Conservation (phyloP, 2,113 vertebrate genomes). For the Phoxinus phoxinus region DNA sequence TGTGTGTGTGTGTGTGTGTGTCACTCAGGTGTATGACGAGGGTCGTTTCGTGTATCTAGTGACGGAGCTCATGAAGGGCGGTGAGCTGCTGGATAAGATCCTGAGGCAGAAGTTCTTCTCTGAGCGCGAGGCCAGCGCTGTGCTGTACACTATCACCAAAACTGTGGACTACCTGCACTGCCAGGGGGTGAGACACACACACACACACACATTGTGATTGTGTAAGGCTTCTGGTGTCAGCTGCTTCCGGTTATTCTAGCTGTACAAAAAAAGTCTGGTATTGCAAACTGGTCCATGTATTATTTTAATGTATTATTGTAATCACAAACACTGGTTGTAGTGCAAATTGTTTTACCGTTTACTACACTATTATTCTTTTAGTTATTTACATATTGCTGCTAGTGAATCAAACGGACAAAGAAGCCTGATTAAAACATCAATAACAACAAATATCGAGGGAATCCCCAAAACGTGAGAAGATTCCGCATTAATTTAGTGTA, state of each 20-base stretch:
- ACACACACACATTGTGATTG: too few species aligned
- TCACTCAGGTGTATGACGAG: slow-evolving; percentile 89
- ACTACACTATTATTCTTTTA: too few species aligned
- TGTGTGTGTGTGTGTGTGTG: slow-evolving; percentile 18
- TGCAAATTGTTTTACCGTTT: too few species aligned
- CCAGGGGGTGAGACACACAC: slow-evolving; percentile 85
- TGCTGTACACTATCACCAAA: slow-evolving; percentile 92
- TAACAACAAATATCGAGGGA: background rate
- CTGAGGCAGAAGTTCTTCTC: slow-evolving; percentile 96
- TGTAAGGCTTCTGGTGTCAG: background rate
- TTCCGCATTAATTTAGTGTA: too few species aligned
- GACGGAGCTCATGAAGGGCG: slow-evolving; percentile 96
- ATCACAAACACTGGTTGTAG: background rate
- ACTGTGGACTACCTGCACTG: slow-evolving; percentile 97
- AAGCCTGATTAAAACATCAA: too few species aligned
- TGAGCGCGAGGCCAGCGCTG: slow-evolving; percentile 91
- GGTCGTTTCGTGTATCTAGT: slow-evolving; percentile 93
- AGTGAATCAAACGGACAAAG: too few species aligned
- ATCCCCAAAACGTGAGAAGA: too few species aligned
- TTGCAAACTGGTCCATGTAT: background rate
- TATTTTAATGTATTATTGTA: background rate
- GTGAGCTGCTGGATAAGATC: slow-evolving; percentile 93
- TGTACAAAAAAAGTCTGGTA: background rate
- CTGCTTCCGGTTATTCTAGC: background rate
- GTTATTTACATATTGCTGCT: too few species aligned